Percentiles rank a stretch among this genome's conserved stretches.
phyloP scores from a whole-genome alignment of 2,113 vertebrate species.

The Eretmochelys imbricata region DNA sequence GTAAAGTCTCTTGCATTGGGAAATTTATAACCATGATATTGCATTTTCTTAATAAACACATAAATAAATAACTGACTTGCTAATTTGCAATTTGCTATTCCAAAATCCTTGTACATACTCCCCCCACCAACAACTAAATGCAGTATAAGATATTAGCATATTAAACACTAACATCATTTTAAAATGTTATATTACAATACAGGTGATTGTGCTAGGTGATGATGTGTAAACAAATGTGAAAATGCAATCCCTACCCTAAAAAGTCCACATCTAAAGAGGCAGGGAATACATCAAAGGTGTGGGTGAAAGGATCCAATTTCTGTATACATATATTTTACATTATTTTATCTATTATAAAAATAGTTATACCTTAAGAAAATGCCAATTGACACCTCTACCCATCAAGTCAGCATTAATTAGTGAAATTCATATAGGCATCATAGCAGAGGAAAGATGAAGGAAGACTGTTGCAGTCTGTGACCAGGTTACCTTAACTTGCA shows the following conservation, averaged over 20 bases:
- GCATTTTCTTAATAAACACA: background rate
- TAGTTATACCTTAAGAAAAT: background rate
- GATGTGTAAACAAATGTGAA: background rate
- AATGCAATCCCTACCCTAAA: background rate
- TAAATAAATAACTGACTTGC: background rate
- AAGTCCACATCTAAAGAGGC: background rate
- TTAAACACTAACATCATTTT: background rate
- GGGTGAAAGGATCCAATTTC: background rate
- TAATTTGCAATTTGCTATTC: background rate
- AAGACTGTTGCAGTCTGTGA: accelerated
- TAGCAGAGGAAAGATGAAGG: background rate
- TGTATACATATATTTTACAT: background rate
- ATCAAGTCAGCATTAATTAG: background rate
- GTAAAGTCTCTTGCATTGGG: background rate
- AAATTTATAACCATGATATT: background rate
- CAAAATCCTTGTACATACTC: background rate
- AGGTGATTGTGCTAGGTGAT: accelerated
- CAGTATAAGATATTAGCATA: background rate
- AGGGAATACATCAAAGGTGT: background rate
- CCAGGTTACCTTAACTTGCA: background rate
- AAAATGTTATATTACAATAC: background rate
- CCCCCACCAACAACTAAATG: background rate
- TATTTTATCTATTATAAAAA: background rate
- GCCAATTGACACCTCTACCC: background rate
- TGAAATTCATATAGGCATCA: background rate